phyloP scores from a whole-genome alignment of 2,113 vertebrate genomes.

The Struthidea cinerea region DNA sequence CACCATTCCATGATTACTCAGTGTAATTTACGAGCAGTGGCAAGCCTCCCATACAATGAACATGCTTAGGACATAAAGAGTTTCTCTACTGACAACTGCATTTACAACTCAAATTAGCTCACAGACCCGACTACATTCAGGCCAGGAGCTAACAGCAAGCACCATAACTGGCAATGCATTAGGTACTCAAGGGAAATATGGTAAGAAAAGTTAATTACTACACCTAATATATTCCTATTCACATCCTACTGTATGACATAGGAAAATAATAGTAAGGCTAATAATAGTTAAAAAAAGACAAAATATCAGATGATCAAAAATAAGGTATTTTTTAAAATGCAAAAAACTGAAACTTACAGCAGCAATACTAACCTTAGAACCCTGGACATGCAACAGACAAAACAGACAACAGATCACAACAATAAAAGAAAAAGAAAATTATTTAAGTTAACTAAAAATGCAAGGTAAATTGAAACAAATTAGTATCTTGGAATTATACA shows the following conservation, averaged over 20 bases:
- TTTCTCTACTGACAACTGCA: neutral
- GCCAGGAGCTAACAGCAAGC: neutral
- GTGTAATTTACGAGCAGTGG: neutral
- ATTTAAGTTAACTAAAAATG: conserved; percentile 84
- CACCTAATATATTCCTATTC: neutral
- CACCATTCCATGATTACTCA: neutral
- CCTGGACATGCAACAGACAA: conserved; percentile 91
- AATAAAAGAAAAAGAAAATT: conserved; percentile 82
- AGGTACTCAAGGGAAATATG: neutral
- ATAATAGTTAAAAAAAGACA: conserved; percentile 11
- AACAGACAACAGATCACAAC: conserved; percentile 80
- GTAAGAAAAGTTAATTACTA: neutral
- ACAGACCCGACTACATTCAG: neutral
- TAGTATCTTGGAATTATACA: conserved; percentile 55
- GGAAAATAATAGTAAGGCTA: conserved; percentile 41
- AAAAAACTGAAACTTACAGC: conserved; percentile 87
- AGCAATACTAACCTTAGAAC: conserved; percentile 98
- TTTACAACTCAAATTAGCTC: neutral
- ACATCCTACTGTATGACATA: neutral
- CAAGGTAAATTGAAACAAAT: conserved; percentile 75
- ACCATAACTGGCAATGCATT: neutral
- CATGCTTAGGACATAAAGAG: neutral
- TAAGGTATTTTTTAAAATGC: conserved; percentile 67
- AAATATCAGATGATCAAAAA: conserved; percentile 65
- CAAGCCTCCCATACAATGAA: neutral